phyloP scores from a whole-genome alignment of 2,888 invertebrate species.

The Drosophila colorata region DNA sequence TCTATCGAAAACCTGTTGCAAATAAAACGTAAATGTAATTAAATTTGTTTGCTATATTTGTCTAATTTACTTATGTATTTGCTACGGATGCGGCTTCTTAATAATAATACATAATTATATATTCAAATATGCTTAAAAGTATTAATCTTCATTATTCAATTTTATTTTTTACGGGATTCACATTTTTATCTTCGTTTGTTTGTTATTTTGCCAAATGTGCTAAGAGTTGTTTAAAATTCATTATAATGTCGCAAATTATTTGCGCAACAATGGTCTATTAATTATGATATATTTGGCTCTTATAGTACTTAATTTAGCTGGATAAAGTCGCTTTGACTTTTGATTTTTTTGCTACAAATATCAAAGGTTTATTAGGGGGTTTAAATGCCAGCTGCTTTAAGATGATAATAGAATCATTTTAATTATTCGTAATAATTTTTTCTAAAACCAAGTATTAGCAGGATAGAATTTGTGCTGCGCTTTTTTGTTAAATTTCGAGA shows the following conservation, averaged over 20 bases:
- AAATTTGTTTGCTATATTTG: slow-evolving; percentile 14
- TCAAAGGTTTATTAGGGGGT: no score
- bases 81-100: slow-evolving; percentile 7
- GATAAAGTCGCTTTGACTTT: no score
- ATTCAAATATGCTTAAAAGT: not conserved
- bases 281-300: not conserved
- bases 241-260: not conserved
- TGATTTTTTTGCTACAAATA: no score
- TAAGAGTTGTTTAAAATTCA: not conserved
- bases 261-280: not conserved
- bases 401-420: no score
- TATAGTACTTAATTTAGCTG: not conserved
- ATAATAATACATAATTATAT: slow-evolving; percentile 9
- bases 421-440: no score
- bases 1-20: slow-evolving; percentile 55
- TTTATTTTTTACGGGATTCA: not conserved
- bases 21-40: slow-evolving; percentile 39
- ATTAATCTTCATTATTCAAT: slow-evolving; percentile 12
- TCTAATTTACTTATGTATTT: slow-evolving; percentile 14
- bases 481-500: no score
- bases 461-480: no score
- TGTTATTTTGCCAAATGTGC: not conserved
- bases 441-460: no score
- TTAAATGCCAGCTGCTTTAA: no score
- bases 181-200: not conserved